These are phyloP conservation scores for Hemichromis elongatus DNA, from an alignment of 2,113 vertebrate genomes.

Conservation along the genomic window DNA sequence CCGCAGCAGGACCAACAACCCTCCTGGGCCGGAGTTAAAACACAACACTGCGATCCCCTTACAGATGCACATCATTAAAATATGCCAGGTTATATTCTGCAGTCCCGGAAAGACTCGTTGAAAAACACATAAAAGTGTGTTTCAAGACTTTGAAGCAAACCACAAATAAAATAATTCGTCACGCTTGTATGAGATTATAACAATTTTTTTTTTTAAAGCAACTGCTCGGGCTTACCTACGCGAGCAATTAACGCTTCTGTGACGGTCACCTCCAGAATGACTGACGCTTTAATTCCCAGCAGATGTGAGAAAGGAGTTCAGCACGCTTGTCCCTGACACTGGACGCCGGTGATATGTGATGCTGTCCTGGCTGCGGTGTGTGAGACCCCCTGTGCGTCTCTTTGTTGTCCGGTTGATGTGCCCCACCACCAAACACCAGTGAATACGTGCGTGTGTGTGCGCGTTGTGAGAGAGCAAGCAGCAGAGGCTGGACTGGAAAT, in stretches of 20 bases:
- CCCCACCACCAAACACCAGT: slow-evolving; percentile 20
- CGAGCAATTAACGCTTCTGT: slow-evolving; percentile 47
- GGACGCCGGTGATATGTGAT: background rate
- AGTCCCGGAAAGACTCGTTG: background rate
- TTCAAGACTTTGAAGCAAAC: background rate
- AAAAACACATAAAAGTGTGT: background rate
- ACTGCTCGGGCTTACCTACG: slow-evolving; percentile 51
- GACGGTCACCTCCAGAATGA: slow-evolving; percentile 61
- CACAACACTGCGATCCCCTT: background rate
- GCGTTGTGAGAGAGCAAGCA: background rate
- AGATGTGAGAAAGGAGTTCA: background rate
- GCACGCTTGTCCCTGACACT: background rate
- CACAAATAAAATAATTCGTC: background rate
- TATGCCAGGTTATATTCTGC: background rate
- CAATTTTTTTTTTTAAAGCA: background rate
- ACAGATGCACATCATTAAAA: background rate
- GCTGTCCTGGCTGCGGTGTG: slow-evolving; percentile 3
- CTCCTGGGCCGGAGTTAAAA: background rate
- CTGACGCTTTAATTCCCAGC: background rate
- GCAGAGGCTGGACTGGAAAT: slow-evolving; percentile 33
- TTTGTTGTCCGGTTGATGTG: slow-evolving; percentile 73
- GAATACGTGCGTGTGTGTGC: background rate
- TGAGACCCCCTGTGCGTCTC: slow-evolving; percentile 43
- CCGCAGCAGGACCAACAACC: background rate
- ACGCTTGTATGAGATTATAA: background rate